These are phyloP conservation scores for Microcaecilia unicolor DNA, from an alignment of 2,797 vertebrate species.

Conservation along the genomic window DNA sequence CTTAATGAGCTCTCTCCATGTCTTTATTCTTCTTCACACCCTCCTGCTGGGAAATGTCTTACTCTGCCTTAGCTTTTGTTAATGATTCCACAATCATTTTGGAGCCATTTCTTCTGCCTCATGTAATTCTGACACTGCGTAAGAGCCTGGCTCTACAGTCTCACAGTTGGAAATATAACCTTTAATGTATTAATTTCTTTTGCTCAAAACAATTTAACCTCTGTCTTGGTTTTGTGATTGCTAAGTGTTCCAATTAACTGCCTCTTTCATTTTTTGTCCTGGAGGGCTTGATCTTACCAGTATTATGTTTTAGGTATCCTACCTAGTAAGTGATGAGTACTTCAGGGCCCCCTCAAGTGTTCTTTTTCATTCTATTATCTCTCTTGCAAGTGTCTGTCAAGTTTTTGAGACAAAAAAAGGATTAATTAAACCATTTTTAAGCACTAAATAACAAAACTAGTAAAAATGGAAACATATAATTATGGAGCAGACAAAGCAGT, in stretches of 20 bases:
- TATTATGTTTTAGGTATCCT: conserved; percentile 41
- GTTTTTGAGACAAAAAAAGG: conserved; percentile 41
- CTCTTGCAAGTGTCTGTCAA: conserved; percentile 44
- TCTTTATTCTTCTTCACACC: conserved; percentile 68
- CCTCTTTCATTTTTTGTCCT: conserved; percentile 60
- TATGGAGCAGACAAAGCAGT: conserved; percentile 16
- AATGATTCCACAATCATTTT: conserved; percentile 72
- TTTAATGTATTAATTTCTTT: conserved; percentile 80
- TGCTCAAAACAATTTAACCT: conserved; percentile 80
- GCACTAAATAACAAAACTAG: conserved; percentile 27
- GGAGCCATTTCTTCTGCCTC: conserved; percentile 71
- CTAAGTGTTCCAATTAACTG: conserved; percentile 74
- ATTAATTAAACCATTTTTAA: conserved; percentile 49
- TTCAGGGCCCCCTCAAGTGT: conserved; percentile 26
- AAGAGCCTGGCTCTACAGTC: conserved; percentile 62
- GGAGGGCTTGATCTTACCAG: conserved; percentile 53
- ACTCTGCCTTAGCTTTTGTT: conserved; percentile 69
- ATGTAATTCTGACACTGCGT: conserved; percentile 65
- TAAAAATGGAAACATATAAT: conserved; percentile 27
- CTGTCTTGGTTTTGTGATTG: conserved; percentile 72
- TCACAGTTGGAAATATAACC: conserved; percentile 73
- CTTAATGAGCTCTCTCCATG: conserved; percentile 75
- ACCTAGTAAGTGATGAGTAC: conserved; percentile 30
- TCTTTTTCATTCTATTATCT: conserved; percentile 47
- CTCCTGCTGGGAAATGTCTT: conserved; percentile 76